Percentiles rank a stretch among this genome's conserved stretches.
Evolutionary conservation across 2,797 vertebrate genomes (phyloP).

Genomic region (Molothrus aeneus): DNA sequence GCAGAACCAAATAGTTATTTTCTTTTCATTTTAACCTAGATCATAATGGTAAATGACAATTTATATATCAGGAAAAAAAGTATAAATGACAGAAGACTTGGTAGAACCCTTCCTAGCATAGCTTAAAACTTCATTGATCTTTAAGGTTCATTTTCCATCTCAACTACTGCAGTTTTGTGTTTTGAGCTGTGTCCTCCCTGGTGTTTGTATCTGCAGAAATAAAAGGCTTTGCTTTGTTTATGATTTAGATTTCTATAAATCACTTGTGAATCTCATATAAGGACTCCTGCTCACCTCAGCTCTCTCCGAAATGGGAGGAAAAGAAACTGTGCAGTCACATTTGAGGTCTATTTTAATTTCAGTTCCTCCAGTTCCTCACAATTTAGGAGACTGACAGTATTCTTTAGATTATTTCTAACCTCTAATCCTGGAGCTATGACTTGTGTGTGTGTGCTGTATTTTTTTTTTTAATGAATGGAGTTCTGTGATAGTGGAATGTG

Average conservation of each 20-base stretch:
- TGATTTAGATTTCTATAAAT: not conserved
- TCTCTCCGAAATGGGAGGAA: not conserved
- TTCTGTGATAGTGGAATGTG: not conserved
- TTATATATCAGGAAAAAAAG: not conserved
- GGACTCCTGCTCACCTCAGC: not conserved
- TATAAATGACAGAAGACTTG: not conserved
- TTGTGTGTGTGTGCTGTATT: not conserved
- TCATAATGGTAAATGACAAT: not conserved
- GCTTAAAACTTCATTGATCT: not conserved
- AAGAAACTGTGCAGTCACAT: not conserved
- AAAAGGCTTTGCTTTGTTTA: not conserved
- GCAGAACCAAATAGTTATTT: not conserved
- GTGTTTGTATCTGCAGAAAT: not conserved
- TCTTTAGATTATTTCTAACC: not conserved
- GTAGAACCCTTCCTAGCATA: not conserved
- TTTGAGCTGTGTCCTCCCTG: not conserved
- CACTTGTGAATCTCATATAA: not conserved
- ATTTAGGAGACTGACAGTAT: not conserved
- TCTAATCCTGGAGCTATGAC: not conserved
- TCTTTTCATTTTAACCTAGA: not conserved
- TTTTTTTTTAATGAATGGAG: too few species aligned
- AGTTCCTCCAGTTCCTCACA: not conserved
- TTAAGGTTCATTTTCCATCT: not conserved
- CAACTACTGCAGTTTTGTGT: not conserved
- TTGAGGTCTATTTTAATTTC: not conserved